Conservation (phyloP, 2,797 vertebrate genomes). For the Muraenolepis orangiensis region DNA sequence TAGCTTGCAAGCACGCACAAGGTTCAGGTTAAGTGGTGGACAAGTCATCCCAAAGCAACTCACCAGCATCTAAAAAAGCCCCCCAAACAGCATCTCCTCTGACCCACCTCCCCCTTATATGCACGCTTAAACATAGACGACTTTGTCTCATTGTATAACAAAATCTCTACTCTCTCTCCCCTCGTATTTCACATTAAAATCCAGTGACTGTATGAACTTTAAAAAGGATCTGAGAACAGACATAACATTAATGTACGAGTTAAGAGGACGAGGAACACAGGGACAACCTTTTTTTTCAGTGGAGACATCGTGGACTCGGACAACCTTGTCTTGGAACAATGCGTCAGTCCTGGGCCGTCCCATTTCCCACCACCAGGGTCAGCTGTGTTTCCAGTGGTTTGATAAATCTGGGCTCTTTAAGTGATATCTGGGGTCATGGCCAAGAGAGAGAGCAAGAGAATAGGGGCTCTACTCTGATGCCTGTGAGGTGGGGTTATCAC, state of each 20-base stretch:
- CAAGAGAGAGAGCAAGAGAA: background rate
- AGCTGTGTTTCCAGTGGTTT: conserved; percentile 8
- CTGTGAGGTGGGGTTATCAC: conserved; percentile 78
- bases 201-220: conserved; percentile 32
- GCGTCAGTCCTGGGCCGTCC: conserved; percentile 7
- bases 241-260: conserved; percentile 36
- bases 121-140: conserved; percentile 35
- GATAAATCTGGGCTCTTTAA: conserved; percentile 45
- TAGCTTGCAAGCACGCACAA: conserved; percentile 19
- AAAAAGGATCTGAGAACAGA: conserved; percentile 44
- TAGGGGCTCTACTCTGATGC: conserved; percentile 86
- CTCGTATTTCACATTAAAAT: conserved; percentile 25
- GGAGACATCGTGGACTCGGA: conserved; percentile 14
- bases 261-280: conserved; percentile 4
- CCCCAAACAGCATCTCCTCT: conserved; percentile 33
- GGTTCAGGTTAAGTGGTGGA: conserved; percentile 50
- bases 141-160: conserved; percentile 26
- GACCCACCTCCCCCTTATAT: conserved; percentile 26
- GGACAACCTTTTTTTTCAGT: conserved; percentile 21
- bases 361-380: conserved; percentile 30
- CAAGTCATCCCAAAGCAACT: conserved; percentile 59
- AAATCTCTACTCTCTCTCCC: conserved; percentile 32
- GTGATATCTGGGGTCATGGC: conserved; percentile 38
- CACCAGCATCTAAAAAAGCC: conserved; percentile 42
- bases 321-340: conserved; percentile 24